Evolutionary conservation across 2,113 vertebrate genomes (phyloP), one percentile per base, ranked within the genome.

Genomic region (Ceyx cyanopectus): DNA sequence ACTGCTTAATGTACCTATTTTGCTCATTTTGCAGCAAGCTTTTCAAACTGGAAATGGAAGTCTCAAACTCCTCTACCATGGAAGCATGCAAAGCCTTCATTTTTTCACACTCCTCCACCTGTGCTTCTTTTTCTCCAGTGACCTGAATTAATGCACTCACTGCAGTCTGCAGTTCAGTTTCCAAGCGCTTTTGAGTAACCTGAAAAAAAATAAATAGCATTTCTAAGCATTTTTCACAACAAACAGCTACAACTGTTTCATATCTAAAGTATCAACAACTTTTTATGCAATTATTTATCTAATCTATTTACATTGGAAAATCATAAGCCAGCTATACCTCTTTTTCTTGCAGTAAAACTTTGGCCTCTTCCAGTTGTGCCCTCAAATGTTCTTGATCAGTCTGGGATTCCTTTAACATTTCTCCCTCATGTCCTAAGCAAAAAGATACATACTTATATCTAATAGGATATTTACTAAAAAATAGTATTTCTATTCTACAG

Each of bases 91-190:
- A 93, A 78, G 83, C 73, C 95, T 97, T 98, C 37, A 94, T 68
- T 96, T 96, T 97, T 84, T 93, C 95, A 94, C 98, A 93, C 93
- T 99, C 98, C 90, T 98, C 96, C 73, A 98, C 57, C 72, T 95
- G 97, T 34, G 85, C 77, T 83, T 98, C 97, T 96, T 98, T 99
- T 95, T 98, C 98, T 95, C 85, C 87, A 63, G 98, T 97, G 50
- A 97, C 93, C 50, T 98, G 95, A 91, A 80, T 85, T 95, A 98
- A 93, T 78, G 97, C 96, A 90, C 97, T 94, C 96, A 97, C 79
- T 84, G 92, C 96, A 92, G 94, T 84, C 77, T 98, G 96, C 90
- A 99, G 94, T 63, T 97, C 94, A 5, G 92, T 96, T 96, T 98
- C 96, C 87, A 97, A 97, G 77, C 29, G 90, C 67, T 97, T 97